phyloP scores from a whole-genome alignment of 92 coral and sea anemone species.

The Blastomussa wellsi region DNA sequence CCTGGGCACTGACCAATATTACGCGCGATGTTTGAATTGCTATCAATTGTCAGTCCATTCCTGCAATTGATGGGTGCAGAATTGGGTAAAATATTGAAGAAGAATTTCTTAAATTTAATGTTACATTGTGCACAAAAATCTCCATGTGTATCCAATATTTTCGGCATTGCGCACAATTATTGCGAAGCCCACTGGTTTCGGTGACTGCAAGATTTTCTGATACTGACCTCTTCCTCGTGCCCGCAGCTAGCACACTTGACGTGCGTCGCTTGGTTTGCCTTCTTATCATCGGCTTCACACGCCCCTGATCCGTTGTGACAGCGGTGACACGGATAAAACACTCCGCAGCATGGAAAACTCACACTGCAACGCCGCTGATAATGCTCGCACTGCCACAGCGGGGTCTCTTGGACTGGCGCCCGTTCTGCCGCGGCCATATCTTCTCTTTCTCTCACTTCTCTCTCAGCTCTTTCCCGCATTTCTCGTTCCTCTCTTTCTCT shows the following conservation, averaged over 20 bases:
- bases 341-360: conserved; percentile 73
- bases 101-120: too few species aligned
- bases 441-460: neutral
- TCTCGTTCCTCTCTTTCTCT: neutral
- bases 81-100: neutral
- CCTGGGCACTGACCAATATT: too few species aligned
- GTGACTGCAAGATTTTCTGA: too few species aligned
- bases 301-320: conserved; percentile 82
- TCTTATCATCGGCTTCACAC: conserved; percentile 58
- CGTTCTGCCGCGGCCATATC: neutral
- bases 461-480: neutral
- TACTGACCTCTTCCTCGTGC: conserved; percentile 65
- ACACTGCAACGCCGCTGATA: conserved; percentile 78
- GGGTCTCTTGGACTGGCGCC: conserved; percentile 31
- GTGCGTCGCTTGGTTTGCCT: conserved; percentile 71
- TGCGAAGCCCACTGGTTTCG: too few species aligned
- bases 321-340: conserved; percentile 82
- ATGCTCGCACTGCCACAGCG: conserved; percentile 74
- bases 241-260: conserved; percentile 66
- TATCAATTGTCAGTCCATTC: too few species aligned
- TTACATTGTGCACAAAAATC: too few species aligned
- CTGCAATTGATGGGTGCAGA: too few species aligned
- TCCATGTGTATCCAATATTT: too few species aligned
- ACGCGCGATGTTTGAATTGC: neutral
- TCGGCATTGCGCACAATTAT: too few species aligned